A percentile compares a stretch with the other conserved stretches of the same genome.
Conservation (phyloP, 2,888 invertebrate genomes). For the Andrena camellia region DNA sequence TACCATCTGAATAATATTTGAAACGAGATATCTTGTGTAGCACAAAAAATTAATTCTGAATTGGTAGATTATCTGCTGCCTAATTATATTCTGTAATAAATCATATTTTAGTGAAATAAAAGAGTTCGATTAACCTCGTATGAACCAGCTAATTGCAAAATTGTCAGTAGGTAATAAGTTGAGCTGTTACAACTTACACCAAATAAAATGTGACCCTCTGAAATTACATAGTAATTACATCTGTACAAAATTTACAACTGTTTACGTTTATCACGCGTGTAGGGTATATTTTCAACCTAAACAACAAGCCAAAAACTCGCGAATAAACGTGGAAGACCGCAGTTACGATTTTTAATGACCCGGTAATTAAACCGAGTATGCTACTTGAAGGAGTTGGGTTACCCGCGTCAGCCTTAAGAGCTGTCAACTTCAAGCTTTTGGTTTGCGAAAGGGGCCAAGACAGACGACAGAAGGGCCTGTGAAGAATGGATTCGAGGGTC, state of each 20-base stretch:
- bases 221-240: background rate
- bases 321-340: slow-evolving; percentile 20
- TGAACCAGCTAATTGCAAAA: background rate
- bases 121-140: background rate
- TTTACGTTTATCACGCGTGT: background rate
- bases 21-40: no score
- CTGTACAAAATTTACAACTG: background rate
- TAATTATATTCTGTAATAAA: no score
- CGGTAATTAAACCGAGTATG: slow-evolving; percentile 64
- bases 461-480: slow-evolving; percentile 46
- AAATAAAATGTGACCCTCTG: background rate
- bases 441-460: slow-evolving; percentile 34
- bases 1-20: no score
- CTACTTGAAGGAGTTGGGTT: slow-evolving; percentile 55
- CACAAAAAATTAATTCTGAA: no score
- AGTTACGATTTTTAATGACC: slow-evolving; percentile 47
- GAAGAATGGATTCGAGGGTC: slow-evolving; percentile 63
- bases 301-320: background rate
- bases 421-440: slow-evolving; percentile 65
- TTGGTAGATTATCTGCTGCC: no score
- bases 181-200: background rate
- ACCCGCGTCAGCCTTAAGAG: slow-evolving; percentile 55
- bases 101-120: no score
- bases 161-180: background rate
- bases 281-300: background rate